These are phyloP conservation scores for Nyleta sp. DNA, from an alignment of 2,888 invertebrate species.

Conservation along the genomic window DNA sequence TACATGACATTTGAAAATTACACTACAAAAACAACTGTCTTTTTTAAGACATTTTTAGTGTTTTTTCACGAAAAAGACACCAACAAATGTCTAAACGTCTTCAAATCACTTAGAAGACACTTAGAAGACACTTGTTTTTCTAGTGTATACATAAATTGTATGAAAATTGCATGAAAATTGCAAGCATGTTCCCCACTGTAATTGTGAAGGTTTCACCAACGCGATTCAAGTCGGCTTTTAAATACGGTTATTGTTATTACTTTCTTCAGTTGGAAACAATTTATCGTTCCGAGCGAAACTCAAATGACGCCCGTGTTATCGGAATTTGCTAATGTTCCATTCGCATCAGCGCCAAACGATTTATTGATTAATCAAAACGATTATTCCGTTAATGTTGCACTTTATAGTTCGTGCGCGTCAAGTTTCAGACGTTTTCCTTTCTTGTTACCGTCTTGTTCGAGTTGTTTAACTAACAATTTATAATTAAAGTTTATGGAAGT, in stretches of 20 bases:
- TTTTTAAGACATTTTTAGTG: too few relatives aligned
- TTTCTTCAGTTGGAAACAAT: slow-evolving; percentile 24
- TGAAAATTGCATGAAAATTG: too few relatives aligned
- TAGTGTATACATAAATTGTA: too few relatives aligned
- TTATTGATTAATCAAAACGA: slow-evolving; percentile 46
- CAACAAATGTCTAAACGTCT: too few relatives aligned
- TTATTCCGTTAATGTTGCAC: slow-evolving; percentile 34
- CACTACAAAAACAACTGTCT: too few relatives aligned
- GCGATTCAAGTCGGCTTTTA: not conserved
- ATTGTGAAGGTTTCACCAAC: too few relatives aligned
- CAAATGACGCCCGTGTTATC: slow-evolving; percentile 16
- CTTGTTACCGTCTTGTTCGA: slow-evolving; percentile 18
- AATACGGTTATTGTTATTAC: slow-evolving; percentile 13
- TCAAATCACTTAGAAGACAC: too few relatives aligned
- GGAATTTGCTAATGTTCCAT: slow-evolving; percentile 22
- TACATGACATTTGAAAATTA: too few relatives aligned
- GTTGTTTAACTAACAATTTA: slow-evolving; percentile 48
- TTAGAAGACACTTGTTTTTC: too few relatives aligned
- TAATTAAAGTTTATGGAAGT: slow-evolving; percentile 37
- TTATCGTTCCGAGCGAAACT: slow-evolving; percentile 13
- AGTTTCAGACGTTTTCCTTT: slow-evolving; percentile 31
- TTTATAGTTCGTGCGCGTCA: slow-evolving; percentile 27
- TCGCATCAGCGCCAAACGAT: slow-evolving; percentile 27
- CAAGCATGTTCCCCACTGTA: too few relatives aligned
- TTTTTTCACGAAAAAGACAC: too few relatives aligned